Evolutionary conservation across 2,797 vertebrate genomes (phyloP), one percentile per base, ranked within the genome.

Genomic region (Tokudaia muenninki): DNA sequence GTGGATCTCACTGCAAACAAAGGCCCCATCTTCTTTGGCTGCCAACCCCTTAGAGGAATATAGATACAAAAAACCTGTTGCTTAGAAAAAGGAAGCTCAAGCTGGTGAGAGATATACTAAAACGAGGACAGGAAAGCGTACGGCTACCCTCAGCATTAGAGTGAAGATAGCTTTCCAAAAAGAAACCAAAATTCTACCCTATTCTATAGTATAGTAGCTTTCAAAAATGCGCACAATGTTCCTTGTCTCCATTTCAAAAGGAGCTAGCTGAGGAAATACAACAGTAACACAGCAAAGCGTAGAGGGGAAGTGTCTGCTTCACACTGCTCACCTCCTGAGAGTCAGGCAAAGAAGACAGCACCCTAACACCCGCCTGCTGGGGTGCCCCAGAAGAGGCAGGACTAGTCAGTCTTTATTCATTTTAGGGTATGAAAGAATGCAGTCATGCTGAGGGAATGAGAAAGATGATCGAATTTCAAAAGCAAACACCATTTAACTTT

Each of bases 401-500:
- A 98, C 94, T 98, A 98, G 97, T 97, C 98, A 96, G 95, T 96
- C 97, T 97, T 97, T 98, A 98, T 91, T 95, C 91, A 96, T 96
- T 97, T 55, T 95, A 92, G 91, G 63, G 78, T 93, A 95, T 87
- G 72, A 98, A 94, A 96, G 96, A 97, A 96, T 84, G 95, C 97
- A 96, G 97, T 96, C 95, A 96, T 98, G 98, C 98, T 98, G 97
- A 98, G 96, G 97, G 97, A 98, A 97, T 87, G 98, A 98, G 97
- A 96, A 96, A 98, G 97, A 26, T 98, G 90, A 98, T 97, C 96
- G 97, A 80, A 97, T 96, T 98, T 94, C 97, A 96, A 92, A 89
- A 96, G 95, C 94, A 93, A 63, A 63, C n/a, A 92, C 37, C 96
- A 97, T n/a, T 95, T 86, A 61, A 97, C n/a, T 95, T 86, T 63